These are phyloP conservation scores for Sycophila sp. DNA, from an alignment of 1,140 invertebrate genomes.

Conservation along the genomic window DNA sequence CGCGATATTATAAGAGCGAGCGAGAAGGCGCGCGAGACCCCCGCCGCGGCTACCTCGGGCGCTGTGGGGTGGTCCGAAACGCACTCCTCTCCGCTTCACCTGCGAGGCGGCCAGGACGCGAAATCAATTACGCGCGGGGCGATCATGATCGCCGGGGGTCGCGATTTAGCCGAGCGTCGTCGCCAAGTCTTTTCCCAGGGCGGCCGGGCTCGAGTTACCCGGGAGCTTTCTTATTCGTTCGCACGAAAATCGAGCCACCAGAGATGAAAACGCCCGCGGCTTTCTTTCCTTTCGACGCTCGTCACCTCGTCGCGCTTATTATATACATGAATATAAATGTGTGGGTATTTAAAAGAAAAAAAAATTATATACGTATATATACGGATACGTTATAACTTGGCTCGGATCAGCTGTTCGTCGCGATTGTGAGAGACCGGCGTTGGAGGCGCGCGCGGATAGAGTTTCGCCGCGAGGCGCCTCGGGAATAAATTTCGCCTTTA, in stretches of 20 bases:
- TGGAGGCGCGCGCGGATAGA: not conserved
- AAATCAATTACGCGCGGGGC: not conserved
- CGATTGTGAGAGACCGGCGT: not conserved
- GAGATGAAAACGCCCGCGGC: too few species aligned
- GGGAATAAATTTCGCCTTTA: too few species aligned
- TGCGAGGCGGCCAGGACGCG: not conserved
- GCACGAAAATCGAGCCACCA: too few species aligned
- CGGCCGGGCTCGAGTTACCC: too few species aligned
- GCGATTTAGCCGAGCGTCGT: too few species aligned
- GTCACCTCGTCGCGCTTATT: too few species aligned
- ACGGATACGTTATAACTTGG: not conserved
- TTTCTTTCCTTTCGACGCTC: too few species aligned
- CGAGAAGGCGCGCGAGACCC: conserved; percentile 48
- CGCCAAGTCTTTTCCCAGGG: too few species aligned
- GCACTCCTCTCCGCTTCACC: not conserved
- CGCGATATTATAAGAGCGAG: conserved; percentile 63
- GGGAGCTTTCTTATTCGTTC: too few species aligned
- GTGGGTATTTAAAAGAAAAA: not conserved
- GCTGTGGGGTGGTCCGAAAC: not conserved
- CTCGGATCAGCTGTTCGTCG: conserved; percentile 8
- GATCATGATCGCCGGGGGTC: not conserved
- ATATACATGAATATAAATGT: too few species aligned
- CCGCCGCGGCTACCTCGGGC: conserved; percentile 58
- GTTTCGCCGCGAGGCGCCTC: not conserved
- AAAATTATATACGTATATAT: not conserved